phyloP scores from a whole-genome alignment of 2,888 invertebrate genomes.

The Theristus sp. region DNA sequence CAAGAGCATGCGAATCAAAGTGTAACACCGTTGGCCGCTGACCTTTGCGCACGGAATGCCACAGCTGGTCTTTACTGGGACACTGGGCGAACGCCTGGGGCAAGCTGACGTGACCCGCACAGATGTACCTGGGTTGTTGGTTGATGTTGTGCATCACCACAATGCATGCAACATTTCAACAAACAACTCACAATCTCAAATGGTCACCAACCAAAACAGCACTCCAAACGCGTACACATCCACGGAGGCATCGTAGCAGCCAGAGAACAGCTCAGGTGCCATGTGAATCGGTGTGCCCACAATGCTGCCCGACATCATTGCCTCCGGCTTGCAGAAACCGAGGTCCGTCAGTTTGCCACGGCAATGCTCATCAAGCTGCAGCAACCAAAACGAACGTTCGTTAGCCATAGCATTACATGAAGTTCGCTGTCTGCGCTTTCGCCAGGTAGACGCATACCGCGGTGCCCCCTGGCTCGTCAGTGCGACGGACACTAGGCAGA shows the following conservation, averaged over 20 bases:
- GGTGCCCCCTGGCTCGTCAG: no score
- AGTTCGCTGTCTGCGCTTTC: no score
- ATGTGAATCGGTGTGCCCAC: constrained; percentile 64
- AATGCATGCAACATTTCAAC: neutral
- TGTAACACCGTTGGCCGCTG: no score
- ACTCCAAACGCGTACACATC: constrained; percentile 78
- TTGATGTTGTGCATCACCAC: no score
- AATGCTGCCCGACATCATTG: constrained; percentile 70
- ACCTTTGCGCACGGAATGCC: constrained; percentile 66
- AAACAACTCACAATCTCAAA: neutral
- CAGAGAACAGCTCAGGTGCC: constrained; percentile 67
- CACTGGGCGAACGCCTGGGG: constrained; percentile 62
- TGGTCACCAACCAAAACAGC: constrained; percentile 40
- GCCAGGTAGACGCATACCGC: no score
- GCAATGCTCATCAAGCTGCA: constrained; percentile 46
- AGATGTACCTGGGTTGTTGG: constrained; percentile 47
- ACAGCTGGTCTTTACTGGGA: constrained; percentile 64
- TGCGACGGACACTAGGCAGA: no score
- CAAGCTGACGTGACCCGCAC: constrained; percentile 57
- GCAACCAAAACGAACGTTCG: no score
- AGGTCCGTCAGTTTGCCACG: constrained; percentile 66
- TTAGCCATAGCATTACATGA: no score
- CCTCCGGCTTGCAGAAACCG: constrained; percentile 71
- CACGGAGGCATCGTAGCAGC: constrained; percentile 57
- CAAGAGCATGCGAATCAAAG: no score